These are phyloP conservation scores for Campylomormyrus numenius DNA, from an alignment of 2,113 vertebrate species.

Conservation along the genomic window DNA sequence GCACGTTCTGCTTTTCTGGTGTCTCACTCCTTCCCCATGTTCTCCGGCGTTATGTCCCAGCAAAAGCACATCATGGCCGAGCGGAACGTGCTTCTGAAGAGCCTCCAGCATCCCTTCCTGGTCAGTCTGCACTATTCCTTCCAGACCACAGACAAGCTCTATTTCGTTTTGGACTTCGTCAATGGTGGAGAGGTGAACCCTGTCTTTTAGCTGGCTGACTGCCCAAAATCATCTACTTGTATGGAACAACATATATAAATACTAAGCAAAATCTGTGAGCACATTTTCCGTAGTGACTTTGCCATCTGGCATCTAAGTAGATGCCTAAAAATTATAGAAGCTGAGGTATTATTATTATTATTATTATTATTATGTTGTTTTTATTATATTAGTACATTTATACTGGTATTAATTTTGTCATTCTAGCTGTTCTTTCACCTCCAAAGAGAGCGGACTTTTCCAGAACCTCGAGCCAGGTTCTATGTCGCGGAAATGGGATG, in stretches of 20 bases:
- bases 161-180: conserved; percentile 96
- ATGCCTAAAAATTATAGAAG: not conserved
- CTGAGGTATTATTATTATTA: not conserved
- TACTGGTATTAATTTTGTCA: conserved; percentile 20
- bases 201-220: conserved; percentile 23
- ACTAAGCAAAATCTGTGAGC: not conserved
- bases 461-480: conserved; percentile 87
- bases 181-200: conserved; percentile 94
- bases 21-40: not conserved
- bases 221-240: not conserved
- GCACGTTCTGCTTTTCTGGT: not conserved
- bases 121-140: conserved; percentile 97
- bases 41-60: conserved; percentile 45
- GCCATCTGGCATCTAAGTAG: not conserved
- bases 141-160: conserved; percentile 93
- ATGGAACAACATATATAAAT: not conserved
- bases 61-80: conserved; percentile 99
- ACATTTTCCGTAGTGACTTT: not conserved
- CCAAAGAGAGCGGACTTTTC: conserved; percentile 92
- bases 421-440: conserved; percentile 96
- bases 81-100: conserved; percentile 94
- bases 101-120: conserved; percentile 94
- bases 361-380: not conserved
- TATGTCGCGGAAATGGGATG: conserved; percentile 96
- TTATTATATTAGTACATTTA: not conserved